Conservation (phyloP, 2,797 vertebrate genomes). For the Heterohyrax brucei region DNA sequence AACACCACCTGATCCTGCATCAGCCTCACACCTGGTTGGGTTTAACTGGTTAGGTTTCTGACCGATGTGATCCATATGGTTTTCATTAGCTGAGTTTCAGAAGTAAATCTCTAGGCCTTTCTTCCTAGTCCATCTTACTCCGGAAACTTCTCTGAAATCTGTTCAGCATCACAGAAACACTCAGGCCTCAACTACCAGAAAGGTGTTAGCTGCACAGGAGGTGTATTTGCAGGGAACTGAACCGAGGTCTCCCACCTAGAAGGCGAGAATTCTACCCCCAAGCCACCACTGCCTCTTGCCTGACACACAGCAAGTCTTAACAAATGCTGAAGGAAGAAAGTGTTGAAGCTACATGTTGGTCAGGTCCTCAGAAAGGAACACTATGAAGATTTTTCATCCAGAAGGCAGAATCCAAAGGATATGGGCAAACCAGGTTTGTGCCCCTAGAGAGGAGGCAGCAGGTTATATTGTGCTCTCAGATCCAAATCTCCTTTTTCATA, state of each 20-base stretch:
- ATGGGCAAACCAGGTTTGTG: background rate
- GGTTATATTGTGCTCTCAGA: background rate
- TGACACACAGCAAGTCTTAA: background rate
- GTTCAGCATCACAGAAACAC: background rate
- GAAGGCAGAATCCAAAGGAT: background rate
- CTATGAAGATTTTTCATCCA: background rate
- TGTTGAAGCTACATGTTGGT: background rate
- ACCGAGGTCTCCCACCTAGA: background rate
- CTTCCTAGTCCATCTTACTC: background rate
- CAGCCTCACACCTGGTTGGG: too few relatives aligned
- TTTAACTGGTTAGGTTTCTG: too few relatives aligned
- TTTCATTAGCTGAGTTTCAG: too few relatives aligned
- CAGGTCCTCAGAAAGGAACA: background rate
- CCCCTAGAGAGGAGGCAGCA: background rate
- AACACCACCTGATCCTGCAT: too few relatives aligned
- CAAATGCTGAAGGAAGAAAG: background rate
- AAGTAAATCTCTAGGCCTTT: too few relatives aligned
- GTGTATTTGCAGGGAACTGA: background rate
- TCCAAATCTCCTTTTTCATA: background rate
- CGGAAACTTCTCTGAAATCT: background rate
- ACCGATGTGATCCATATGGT: too few relatives aligned
- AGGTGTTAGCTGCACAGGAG: background rate
- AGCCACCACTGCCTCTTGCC: background rate
- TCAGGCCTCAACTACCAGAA: too few relatives aligned
- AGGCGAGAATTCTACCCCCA: background rate